A percentile compares a stretch with the other conserved stretches of the same genome.
These are phyloP conservation scores for Philypnodon macrostomus DNA, from an alignment of 2,797 vertebrate genomes.

Conservation along the genomic window DNA sequence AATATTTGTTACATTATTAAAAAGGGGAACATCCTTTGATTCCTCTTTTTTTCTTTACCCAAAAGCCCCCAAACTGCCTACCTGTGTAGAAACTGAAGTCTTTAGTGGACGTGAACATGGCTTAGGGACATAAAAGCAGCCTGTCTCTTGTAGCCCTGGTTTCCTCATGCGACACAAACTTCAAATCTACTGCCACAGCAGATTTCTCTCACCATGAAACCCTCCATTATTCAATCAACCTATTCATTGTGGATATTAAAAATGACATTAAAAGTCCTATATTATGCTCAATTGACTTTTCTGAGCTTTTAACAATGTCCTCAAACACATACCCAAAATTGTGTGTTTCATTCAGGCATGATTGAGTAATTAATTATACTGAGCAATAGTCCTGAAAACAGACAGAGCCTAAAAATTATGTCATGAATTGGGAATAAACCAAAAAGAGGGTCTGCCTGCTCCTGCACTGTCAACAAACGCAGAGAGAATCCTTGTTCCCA, in stretches of 20 bases:
- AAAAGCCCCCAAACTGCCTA: constrained; percentile 76
- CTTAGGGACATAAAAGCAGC: constrained; percentile 71
- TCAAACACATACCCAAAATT: too few relatives aligned
- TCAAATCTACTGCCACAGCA: constrained; percentile 73
- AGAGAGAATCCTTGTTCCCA: too few relatives aligned
- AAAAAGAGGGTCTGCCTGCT: too few relatives aligned
- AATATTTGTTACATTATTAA: constrained; percentile 82
- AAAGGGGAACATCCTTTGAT: constrained; percentile 76
- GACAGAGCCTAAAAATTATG: too few relatives aligned
- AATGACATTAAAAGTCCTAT: constrained; percentile 29
- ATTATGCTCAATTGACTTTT: too few relatives aligned
- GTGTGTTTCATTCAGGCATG: too few relatives aligned
- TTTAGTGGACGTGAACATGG: constrained; percentile 72
- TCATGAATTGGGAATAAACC: too few relatives aligned
- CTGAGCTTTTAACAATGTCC: too few relatives aligned
- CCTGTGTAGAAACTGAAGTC: constrained; percentile 76
- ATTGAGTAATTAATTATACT: too few relatives aligned
- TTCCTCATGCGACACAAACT: constrained; percentile 66
- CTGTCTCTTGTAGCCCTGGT: constrained; percentile 54
- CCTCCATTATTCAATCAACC: constrained; percentile 58
- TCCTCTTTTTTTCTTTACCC: constrained; percentile 50
- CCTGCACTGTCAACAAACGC: too few relatives aligned
- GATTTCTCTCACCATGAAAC: constrained; percentile 52
- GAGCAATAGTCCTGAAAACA: too few relatives aligned
- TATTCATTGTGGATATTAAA: constrained; percentile 53